These are phyloP conservation scores for Mesocentrotus franciscanus DNA, from an alignment of 53 echinoderm and acorn worm species.

Conservation along the genomic window DNA sequence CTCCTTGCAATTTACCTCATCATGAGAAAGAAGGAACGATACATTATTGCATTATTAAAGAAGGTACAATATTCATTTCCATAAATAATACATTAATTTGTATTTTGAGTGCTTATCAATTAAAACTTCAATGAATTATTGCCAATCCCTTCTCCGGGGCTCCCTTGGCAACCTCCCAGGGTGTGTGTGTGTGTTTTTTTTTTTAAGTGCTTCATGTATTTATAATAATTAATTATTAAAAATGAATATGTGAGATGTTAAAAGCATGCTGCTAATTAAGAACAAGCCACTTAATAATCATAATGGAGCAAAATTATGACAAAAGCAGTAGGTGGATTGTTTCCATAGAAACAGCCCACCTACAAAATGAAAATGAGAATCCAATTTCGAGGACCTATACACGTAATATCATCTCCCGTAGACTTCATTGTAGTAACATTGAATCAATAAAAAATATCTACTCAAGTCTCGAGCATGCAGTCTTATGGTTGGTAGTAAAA, in stretches of 20 bases:
- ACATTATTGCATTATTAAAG: too few species aligned
- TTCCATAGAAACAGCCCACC: conserved; percentile 15
- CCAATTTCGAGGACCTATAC: neutral
- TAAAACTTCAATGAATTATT: too few species aligned
- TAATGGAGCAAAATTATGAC: neutral
- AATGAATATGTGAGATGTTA: neutral
- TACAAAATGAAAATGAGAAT: neutral
- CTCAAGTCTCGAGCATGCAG: too few species aligned
- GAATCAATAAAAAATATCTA: neutral
- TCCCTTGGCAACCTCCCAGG: too few species aligned
- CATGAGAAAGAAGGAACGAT: too few species aligned
- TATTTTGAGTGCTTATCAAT: too few species aligned
- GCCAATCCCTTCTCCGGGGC: too few species aligned
- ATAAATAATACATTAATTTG: too few species aligned
- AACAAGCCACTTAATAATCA: neutral
- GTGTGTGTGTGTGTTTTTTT: too few species aligned
- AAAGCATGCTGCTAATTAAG: neutral
- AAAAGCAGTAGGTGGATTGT: neutral
- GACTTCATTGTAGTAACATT: neutral
- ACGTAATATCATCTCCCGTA: neutral
- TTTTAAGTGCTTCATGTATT: neutral
- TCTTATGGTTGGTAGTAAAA: too few species aligned
- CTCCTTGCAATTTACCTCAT: too few species aligned
- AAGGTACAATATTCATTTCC: too few species aligned
- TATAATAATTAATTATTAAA: neutral